Conservation (phyloP, 2,888 invertebrate genomes). For the Macropis europaea region DNA sequence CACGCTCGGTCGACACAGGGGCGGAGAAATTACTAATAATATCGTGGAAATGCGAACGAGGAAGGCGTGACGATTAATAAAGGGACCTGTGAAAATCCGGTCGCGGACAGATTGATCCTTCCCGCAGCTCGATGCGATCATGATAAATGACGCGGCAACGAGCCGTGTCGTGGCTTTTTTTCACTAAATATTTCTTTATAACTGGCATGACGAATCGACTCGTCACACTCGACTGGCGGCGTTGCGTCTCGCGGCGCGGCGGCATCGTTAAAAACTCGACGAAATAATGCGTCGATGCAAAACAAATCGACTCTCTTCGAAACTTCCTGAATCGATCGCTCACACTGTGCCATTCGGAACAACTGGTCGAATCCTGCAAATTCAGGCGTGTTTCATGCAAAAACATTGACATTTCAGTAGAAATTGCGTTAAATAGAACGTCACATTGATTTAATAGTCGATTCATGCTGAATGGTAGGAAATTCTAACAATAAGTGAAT, state of each 20-base stretch:
- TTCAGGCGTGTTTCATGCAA: too few relatives aligned
- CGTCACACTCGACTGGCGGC: slow-evolving; percentile 51
- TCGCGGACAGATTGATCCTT: slow-evolving; percentile 53
- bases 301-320: not conserved
- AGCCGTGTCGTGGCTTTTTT: slow-evolving; percentile 17
- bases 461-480: too few relatives aligned
- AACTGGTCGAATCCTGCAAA: too few relatives aligned
- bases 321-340: too few relatives aligned
- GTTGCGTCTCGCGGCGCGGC: slow-evolving; percentile 37
- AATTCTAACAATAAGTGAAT: too few relatives aligned
- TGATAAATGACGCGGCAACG: slow-evolving; percentile 62
- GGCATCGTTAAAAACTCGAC: slow-evolving; percentile 55
- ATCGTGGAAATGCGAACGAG: not conserved
- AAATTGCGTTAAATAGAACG: too few relatives aligned
- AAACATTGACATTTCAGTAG: too few relatives aligned
- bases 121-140: slow-evolving; percentile 46
- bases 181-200: slow-evolving; percentile 28
- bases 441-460: too few relatives aligned
- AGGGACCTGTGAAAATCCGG: slow-evolving; percentile 30
- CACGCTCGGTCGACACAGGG: too few relatives aligned
- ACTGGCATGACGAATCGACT: slow-evolving; percentile 59
- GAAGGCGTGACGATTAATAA: slow-evolving; percentile 25
- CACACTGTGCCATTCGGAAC: too few relatives aligned
- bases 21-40: not conserved
- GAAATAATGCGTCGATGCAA: slow-evolving; percentile 49